Percentiles rank a stretch among this genome's conserved stretches.
phyloP scores from a whole-genome alignment of 1,140 invertebrate genomes.

The Cotesia chilonis region DNA sequence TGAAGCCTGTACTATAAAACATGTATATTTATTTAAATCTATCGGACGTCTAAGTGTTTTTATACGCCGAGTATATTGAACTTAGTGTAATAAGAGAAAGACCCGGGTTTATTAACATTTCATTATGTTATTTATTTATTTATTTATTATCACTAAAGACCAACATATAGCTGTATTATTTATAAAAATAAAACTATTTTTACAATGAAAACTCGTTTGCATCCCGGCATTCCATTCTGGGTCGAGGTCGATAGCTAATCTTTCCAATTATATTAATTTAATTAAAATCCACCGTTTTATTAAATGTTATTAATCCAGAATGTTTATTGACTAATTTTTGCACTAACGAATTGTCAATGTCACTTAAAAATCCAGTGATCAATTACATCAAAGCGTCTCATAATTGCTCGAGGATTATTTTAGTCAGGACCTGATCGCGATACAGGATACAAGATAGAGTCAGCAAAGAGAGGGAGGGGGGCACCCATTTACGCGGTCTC shows the following conservation, averaged over 20 bases:
- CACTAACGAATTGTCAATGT: too few species aligned
- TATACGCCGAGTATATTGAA: background rate
- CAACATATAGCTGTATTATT: background rate
- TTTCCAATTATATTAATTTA: conserved; percentile 1
- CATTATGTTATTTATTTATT: conserved; percentile 2
- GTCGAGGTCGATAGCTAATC: conserved; percentile 4
- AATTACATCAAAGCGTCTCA: too few species aligned
- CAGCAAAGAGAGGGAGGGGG: conserved; percentile 31
- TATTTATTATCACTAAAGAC: background rate
- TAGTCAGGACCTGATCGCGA: conserved; percentile 11
- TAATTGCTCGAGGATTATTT: background rate
- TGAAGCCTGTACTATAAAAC: background rate
- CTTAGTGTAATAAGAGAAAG: background rate
- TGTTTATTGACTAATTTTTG: too few species aligned
- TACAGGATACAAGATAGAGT: conserved; percentile 26
- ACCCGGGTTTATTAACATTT: background rate
- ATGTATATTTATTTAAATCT: conserved; percentile 5
- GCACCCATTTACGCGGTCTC: conserved; percentile 50
- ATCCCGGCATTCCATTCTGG: background rate
- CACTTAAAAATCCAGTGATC: too few species aligned
- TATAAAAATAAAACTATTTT: background rate
- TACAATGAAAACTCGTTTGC: background rate
- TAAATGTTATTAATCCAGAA: too few species aligned
- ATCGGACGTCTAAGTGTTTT: too few species aligned
- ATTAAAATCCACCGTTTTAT: background rate